These are phyloP conservation scores for Callospermophilus lateralis DNA, from an alignment of 2,113 vertebrate genomes.

Conservation along the genomic window DNA sequence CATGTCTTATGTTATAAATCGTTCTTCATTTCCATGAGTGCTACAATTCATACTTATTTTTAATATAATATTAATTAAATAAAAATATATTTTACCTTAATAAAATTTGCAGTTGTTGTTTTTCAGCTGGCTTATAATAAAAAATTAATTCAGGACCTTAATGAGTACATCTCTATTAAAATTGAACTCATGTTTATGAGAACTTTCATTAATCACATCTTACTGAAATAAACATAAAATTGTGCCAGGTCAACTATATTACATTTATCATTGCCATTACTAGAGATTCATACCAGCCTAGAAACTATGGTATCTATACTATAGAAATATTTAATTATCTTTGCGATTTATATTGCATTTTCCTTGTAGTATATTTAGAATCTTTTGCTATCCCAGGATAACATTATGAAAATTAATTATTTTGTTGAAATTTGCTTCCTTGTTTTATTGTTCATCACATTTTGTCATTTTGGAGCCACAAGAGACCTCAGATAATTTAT, in stretches of 20 bases:
- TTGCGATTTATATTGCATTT: not conserved
- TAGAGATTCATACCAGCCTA: not conserved
- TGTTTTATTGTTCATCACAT: not conserved
- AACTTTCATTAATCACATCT: not conserved
- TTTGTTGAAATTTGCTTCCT: not conserved
- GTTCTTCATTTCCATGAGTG: not conserved
- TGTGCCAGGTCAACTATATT: not conserved
- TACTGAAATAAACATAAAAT: not conserved
- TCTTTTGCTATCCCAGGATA: not conserved
- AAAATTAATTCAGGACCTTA: not conserved
- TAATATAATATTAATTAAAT: not conserved
- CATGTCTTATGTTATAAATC: not conserved
- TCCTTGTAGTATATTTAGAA: not conserved
- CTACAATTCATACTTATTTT: not conserved
- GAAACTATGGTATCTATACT: not conserved
- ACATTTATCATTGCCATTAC: not conserved
- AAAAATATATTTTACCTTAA: not conserved
- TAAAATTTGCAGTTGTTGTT: not conserved
- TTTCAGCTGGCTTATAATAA: not conserved
- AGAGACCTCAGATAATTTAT: not conserved
- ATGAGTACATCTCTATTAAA: not conserved
- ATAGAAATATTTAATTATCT: not conserved
- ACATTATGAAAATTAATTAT: not conserved
- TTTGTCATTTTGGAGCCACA: not conserved
- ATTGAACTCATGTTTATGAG: not conserved